Evolutionary conservation across 2,797 vertebrate genomes (phyloP).

Genomic region (Huso huso): DNA sequence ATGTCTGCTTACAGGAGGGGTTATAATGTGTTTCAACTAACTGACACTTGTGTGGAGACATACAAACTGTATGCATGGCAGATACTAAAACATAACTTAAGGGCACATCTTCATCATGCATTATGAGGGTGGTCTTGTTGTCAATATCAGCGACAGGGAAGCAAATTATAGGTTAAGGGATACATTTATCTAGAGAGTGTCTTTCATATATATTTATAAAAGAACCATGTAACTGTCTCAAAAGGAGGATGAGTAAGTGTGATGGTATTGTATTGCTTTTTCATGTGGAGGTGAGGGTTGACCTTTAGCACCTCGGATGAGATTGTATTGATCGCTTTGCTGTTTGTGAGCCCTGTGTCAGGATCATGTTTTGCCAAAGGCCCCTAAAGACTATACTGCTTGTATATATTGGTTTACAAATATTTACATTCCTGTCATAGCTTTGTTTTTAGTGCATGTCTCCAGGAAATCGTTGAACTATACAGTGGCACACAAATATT

Average conservation of each 20-base stretch:
- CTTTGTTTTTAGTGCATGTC: too few species aligned
- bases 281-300: too few species aligned
- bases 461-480: too few species aligned
- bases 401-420: too few species aligned
- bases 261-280: too few species aligned
- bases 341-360: background rate
- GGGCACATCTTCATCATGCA: constrained; percentile 36
- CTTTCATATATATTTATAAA: background rate
- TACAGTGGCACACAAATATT: too few species aligned
- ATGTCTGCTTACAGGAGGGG: too few species aligned
- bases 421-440: too few species aligned
- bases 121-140: constrained; percentile 30
- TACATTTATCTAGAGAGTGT: constrained; percentile 3
- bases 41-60: background rate
- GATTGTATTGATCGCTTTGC: background rate
- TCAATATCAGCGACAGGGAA: background rate
- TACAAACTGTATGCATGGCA: constrained; percentile 19
- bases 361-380: too few species aligned
- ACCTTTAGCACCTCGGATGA: background rate
- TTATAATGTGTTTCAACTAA: background rate
- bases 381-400: too few species aligned
- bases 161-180: constrained; percentile 3
- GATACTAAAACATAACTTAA: constrained; percentile 31
- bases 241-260: background rate
- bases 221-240: background rate